phyloP scores from a whole-genome alignment of 92 coral and sea anemone species.

The Epizoanthus ramosus region DNA sequence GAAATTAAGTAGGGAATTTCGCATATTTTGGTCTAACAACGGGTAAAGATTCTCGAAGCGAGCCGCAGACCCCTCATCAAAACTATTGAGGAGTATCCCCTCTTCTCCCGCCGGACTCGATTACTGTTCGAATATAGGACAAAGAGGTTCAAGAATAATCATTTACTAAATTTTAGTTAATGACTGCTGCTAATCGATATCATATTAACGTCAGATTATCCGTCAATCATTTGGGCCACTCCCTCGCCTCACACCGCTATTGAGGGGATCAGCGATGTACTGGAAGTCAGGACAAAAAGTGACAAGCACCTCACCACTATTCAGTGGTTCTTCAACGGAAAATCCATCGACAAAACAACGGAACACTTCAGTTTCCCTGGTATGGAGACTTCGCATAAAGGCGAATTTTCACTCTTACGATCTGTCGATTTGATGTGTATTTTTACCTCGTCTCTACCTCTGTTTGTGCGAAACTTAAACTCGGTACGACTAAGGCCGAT shows the following conservation, averaged over 20 bases:
- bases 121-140: too few relatives aligned
- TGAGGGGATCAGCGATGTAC: constrained; percentile 75
- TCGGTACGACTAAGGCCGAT: too few relatives aligned
- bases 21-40: too few relatives aligned
- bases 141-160: too few relatives aligned
- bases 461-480: too few relatives aligned
- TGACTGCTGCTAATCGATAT: not conserved
- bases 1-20: too few relatives aligned
- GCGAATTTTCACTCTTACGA: not conserved
- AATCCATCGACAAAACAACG: constrained; percentile 60
- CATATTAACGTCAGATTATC: constrained; percentile 57
- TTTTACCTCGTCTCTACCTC: too few relatives aligned
- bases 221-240: constrained; percentile 78
- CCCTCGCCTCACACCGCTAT: constrained; percentile 89
- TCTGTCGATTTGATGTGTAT: too few relatives aligned
- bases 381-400: not conserved
- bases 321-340: constrained; percentile 81
- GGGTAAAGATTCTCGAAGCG: too few relatives aligned
- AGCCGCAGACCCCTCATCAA: too few relatives aligned
- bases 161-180: not conserved
- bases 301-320: constrained; percentile 66
- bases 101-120: too few relatives aligned
- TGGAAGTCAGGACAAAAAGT: constrained; percentile 68
- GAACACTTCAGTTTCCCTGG: constrained; percentile 88
- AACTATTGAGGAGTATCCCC: too few relatives aligned